Evolutionary conservation across 2,797 vertebrate genomes (phyloP).

Genomic region (Falco berigora): DNA sequence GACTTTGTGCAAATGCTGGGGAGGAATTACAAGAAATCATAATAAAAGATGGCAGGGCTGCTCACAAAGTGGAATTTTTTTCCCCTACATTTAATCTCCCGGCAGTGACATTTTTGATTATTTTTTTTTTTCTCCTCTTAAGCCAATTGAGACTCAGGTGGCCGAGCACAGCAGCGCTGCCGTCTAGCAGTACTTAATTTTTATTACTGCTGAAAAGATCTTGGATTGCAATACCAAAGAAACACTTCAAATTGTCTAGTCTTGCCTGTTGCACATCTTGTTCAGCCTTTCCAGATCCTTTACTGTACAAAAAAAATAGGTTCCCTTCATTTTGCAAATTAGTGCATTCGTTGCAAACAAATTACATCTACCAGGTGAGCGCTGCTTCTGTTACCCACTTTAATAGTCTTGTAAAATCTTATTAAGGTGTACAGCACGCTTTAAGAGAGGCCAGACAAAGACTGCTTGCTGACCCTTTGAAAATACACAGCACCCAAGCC

Average conservation of each 20-base stretch:
- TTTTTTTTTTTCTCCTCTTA: not conserved
- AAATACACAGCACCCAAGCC: not conserved
- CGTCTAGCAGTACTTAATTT: slow-evolving; percentile 3
- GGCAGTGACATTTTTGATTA: not conserved
- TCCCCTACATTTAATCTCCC: not conserved
- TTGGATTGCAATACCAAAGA: not conserved
- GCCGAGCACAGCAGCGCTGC: not conserved
- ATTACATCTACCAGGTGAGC: not conserved
- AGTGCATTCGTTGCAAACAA: not conserved
- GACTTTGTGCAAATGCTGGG: not conserved
- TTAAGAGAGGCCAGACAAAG: not conserved
- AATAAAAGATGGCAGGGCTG: not conserved
- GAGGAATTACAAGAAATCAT: not conserved
- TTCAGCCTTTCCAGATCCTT: not conserved
- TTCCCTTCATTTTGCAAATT: not conserved
- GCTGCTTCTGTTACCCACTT: not conserved
- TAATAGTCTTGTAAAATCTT: not conserved
- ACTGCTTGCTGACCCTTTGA: not conserved
- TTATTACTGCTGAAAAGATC: slow-evolving; percentile 10
- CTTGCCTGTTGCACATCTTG: not conserved
- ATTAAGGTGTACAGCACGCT: not conserved
- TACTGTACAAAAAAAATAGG: not conserved
- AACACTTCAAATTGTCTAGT: not conserved
- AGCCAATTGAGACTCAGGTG: not conserved
- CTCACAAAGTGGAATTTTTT: not conserved